Percentiles rank a stretch among this genome's conserved stretches.
These are phyloP conservation scores for Notolepis coatsorum DNA, from an alignment of 2,797 vertebrate species.

Conservation along the genomic window DNA sequence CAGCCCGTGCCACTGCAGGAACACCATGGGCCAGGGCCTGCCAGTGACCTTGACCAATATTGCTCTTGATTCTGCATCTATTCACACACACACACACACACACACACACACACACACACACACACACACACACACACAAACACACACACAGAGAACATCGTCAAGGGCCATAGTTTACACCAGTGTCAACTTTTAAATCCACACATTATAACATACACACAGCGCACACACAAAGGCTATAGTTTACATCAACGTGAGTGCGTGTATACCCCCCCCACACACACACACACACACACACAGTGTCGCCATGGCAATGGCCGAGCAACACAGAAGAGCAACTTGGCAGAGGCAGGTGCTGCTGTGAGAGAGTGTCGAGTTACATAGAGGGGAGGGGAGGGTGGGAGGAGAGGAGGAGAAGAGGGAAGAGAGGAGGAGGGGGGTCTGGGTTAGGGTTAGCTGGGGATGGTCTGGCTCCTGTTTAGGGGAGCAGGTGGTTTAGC, in stretches of 20 bases:
- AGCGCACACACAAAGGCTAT: constrained; percentile 25
- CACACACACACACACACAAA: constrained; percentile 15
- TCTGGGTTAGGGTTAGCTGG: constrained; percentile 63
- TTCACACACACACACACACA: constrained; percentile 44
- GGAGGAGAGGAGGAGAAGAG: background rate
- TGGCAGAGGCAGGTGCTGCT: constrained; percentile 83
- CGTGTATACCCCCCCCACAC: constrained; percentile 43
- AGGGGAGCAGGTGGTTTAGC: background rate
- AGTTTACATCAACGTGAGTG: constrained; percentile 60
- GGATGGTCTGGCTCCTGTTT: background rate
- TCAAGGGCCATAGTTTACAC: constrained; percentile 43
- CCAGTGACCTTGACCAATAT: constrained; percentile 78
- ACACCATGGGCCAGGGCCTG: constrained; percentile 47
- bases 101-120: constrained; percentile 13
- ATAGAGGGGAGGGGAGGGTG: constrained; percentile 13
- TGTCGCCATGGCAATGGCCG: constrained; percentile 92
- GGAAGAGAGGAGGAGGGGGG: constrained; percentile 1
- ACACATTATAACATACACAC: constrained; percentile 31
- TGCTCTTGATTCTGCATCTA: constrained; percentile 65
- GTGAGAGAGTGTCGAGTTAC: constrained; percentile 84
- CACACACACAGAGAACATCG: too few species aligned
- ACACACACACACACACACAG: constrained; percentile 80
- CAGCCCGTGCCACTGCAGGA: constrained; percentile 48
- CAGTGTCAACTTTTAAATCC: constrained; percentile 39
- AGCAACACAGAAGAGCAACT: constrained; percentile 94